Conservation (phyloP, 1,140 invertebrate genomes). For the Sycophaga agraensis region DNA sequence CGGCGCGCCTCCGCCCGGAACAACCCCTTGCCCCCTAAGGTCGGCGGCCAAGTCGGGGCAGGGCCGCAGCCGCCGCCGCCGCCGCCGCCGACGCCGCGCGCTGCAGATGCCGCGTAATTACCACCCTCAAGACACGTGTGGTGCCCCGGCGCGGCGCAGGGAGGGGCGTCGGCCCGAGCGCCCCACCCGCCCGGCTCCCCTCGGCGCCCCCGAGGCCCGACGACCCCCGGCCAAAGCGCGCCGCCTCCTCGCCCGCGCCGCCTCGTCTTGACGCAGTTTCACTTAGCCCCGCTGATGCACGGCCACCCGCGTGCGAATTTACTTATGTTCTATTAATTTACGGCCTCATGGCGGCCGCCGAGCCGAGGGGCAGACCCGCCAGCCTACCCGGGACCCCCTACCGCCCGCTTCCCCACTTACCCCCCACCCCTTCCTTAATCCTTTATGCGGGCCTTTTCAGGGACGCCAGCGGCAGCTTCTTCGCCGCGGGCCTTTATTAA, state of each 20-base stretch:
- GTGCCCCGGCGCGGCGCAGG: background rate
- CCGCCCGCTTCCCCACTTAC: no score
- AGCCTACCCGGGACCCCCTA: no score
- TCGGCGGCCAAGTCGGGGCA: background rate
- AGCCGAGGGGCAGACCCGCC: no score
- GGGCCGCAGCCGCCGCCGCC: no score
- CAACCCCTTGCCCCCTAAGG: background rate
- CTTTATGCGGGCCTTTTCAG: no score
- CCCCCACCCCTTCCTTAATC: no score
- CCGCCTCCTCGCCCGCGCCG: constrained; percentile 6
- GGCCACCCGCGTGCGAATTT: background rate
- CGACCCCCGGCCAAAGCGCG: no score
- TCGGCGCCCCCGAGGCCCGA: constrained; percentile 3
- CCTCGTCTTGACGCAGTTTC: constrained; percentile 25
- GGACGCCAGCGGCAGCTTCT: no score
- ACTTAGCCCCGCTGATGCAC: constrained; percentile 5
- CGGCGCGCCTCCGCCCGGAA: background rate
- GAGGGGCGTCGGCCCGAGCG: no score
- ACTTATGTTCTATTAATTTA: constrained; percentile 20
- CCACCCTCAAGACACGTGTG: constrained; percentile 44
- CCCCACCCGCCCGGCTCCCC: background rate
- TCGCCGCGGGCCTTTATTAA: no score
- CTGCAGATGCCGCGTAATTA: constrained; percentile 60
- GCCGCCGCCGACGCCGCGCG: no score
- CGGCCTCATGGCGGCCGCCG: no score